These are phyloP conservation scores for Paramisgurnus dabryanus DNA, from an alignment of 2,113 vertebrate species.

Conservation along the genomic window DNA sequence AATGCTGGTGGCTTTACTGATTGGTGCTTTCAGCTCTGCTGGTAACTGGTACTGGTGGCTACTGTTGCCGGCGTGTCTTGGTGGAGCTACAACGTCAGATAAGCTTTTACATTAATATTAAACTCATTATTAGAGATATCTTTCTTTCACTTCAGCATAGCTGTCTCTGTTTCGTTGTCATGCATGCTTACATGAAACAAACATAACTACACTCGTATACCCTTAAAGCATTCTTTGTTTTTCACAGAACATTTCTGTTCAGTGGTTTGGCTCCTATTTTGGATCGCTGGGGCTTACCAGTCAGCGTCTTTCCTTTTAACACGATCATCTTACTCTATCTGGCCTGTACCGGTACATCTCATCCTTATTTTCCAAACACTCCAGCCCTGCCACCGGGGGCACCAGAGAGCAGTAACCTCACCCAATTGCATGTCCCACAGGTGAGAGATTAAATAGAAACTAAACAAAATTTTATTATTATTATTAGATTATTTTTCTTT, in stretches of 20 bases:
- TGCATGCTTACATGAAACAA: not conserved
- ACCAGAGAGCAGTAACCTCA: constrained; percentile 57
- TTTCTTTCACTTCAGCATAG: not conserved
- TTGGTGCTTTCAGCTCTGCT: constrained; percentile 70
- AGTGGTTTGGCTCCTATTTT: constrained; percentile 67
- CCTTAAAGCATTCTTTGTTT: not conserved
- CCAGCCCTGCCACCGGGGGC: constrained; percentile 44
- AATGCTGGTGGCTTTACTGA: constrained; percentile 75
- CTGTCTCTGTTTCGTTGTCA: not conserved
- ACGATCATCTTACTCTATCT: constrained; percentile 70
- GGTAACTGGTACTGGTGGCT: constrained; percentile 79
- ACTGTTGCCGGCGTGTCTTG: constrained; percentile 66
- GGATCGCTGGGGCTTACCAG: constrained; percentile 71
- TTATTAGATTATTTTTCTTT: not conserved
- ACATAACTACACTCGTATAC: not conserved
- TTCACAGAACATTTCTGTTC: constrained; percentile 69
- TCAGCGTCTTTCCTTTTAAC: constrained; percentile 75
- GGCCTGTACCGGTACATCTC: constrained; percentile 65
- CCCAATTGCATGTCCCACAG: constrained; percentile 58
- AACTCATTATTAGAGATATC: too few species aligned
- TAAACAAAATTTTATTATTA: not conserved
- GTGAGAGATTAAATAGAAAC: constrained; percentile 51
- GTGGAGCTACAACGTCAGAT: constrained; percentile 67
- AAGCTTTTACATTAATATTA: not conserved
- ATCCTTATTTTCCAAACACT: constrained; percentile 70